These are phyloP conservation scores for Nothoprocta pentlandii DNA, from an alignment of 2,113 vertebrate species.

Conservation along the genomic window DNA sequence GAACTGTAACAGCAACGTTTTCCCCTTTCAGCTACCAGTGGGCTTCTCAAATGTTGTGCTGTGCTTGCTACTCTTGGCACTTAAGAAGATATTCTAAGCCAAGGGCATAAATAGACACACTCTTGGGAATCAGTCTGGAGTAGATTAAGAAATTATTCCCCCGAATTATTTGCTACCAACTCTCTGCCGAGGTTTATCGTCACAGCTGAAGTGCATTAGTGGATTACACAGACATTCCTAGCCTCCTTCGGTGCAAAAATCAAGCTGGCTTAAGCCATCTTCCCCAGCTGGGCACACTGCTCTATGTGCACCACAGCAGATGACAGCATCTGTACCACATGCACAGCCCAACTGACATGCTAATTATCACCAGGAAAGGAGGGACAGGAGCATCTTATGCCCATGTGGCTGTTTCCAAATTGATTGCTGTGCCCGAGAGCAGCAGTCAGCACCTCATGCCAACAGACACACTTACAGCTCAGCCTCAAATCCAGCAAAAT, in stretches of 20 bases:
- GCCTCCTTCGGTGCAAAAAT: not conserved
- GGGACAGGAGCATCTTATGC: not conserved
- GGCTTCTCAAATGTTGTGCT: not conserved
- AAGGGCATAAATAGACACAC: not conserved
- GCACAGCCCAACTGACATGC: not conserved
- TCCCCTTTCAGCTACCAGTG: not conserved
- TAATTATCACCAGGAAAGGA: accelerated
- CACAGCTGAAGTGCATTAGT: not conserved
- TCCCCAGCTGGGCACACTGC: not conserved
- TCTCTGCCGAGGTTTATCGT: not conserved
- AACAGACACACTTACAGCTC: not conserved
- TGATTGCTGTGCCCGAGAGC: not conserved
- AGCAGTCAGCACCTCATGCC: not conserved
- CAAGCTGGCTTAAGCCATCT: not conserved
- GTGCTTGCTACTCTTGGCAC: not conserved
- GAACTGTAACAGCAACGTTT: constrained; percentile 4
- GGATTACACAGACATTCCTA: not conserved
- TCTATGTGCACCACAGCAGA: not conserved
- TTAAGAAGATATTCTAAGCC: constrained; percentile 3
- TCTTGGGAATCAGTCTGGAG: not conserved
- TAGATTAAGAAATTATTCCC: not conserved
- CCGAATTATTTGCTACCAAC: not conserved
- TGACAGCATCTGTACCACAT: not conserved
- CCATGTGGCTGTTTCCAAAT: not conserved
- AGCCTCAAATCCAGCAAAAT: not conserved